A percentile compares a stretch with the other conserved stretches of the same genome.
These are phyloP conservation scores for Lycophotia porphyrea DNA, from an alignment of 2,888 invertebrate species.

Conservation along the genomic window DNA sequence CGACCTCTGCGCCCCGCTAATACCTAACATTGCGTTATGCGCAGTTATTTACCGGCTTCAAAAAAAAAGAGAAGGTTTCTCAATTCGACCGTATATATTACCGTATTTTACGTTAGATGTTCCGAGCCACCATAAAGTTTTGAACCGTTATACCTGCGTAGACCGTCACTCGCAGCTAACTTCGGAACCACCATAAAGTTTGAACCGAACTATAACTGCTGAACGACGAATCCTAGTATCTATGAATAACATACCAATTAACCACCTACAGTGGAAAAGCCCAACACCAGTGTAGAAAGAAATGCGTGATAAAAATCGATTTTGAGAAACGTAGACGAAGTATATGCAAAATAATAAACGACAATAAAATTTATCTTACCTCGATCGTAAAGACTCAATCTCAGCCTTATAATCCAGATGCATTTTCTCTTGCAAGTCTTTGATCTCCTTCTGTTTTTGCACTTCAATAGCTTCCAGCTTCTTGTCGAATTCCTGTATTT, in stretches of 20 bases:
- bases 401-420: conserved; percentile 94
- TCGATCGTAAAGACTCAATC: conserved; percentile 93
- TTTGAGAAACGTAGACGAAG: not conserved
- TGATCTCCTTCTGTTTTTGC: conserved; percentile 90
- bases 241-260: not conserved
- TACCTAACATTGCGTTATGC: too few species aligned
- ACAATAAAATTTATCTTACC: conserved; percentile 69
- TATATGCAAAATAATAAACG: not conserved
- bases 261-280: not conserved
- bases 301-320: not conserved
- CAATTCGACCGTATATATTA: too few species aligned
- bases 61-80: too few species aligned
- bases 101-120: too few species aligned
- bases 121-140: too few species aligned
- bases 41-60: too few species aligned
- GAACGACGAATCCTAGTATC: not conserved
- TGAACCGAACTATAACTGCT: not conserved
- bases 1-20: too few species aligned
- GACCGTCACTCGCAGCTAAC: too few species aligned
- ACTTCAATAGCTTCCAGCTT: conserved; percentile 85
- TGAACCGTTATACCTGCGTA: too few species aligned
- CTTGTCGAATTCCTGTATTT: conserved; percentile 79
- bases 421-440: conserved; percentile 92
- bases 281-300: not conserved
- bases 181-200: too few species aligned